Evolutionary conservation across 2,888 invertebrate genomes (phyloP).

Genomic region (Cephus nigrinus): DNA sequence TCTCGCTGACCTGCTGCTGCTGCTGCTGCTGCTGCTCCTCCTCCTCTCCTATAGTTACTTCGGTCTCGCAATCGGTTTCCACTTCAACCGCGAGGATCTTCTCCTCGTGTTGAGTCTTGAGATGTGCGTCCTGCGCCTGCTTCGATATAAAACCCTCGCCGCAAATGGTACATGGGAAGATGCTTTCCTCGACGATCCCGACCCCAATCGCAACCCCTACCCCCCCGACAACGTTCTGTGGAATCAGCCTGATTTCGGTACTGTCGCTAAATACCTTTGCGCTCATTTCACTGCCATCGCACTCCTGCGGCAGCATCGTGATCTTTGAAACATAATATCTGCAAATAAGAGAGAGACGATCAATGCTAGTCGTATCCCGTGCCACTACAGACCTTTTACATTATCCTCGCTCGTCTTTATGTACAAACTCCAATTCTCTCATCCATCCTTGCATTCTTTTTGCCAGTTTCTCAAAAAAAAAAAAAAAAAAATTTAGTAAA

Average conservation of each 20-base stretch:
- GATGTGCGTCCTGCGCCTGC: constrained; percentile 33
- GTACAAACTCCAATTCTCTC: too few relatives aligned
- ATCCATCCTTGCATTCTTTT: too few relatives aligned
- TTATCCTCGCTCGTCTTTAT: too few relatives aligned
- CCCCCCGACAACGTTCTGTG: constrained; percentile 24
- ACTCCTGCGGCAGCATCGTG: constrained; percentile 45
- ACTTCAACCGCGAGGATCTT: constrained; percentile 11
- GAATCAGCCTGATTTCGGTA: constrained; percentile 42
- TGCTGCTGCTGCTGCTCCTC: too few relatives aligned
- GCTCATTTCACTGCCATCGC: constrained; percentile 42
- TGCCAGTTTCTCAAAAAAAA: too few relatives aligned
- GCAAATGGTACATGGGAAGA: constrained; percentile 50
- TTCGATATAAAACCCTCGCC: constrained; percentile 47
- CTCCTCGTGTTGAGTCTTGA: constrained; percentile 40
- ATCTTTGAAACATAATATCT: constrained; percentile 62
- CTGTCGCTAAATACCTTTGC: constrained; percentile 45
- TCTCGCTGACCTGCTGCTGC: too few relatives aligned
- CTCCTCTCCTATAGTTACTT: not conserved
- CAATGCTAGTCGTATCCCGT: constrained; percentile 23
- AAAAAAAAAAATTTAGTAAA: too few relatives aligned
- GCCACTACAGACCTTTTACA: too few relatives aligned
- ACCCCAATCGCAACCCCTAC: constrained; percentile 14
- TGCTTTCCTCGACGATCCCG: constrained; percentile 28
- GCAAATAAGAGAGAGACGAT: constrained; percentile 62
- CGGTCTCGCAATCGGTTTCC: not conserved